These are phyloP conservation scores for Trachelus tabidus DNA, from an alignment of 2,888 invertebrate species.

Conservation along the genomic window DNA sequence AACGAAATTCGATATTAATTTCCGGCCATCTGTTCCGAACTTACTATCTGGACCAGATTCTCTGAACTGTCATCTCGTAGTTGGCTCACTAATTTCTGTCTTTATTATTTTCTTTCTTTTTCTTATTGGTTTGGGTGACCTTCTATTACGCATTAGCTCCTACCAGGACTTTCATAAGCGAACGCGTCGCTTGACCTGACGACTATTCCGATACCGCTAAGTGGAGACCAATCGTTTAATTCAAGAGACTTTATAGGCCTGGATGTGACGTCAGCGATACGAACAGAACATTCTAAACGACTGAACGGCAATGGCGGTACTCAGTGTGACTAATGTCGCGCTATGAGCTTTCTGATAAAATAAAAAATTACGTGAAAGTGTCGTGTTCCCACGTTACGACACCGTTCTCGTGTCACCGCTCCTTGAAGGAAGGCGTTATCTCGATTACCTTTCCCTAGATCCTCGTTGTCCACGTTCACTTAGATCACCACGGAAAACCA, in stretches of 20 bases:
- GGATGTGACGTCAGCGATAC: slow-evolving; percentile 38
- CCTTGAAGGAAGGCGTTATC: not conserved
- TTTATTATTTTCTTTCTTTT: not conserved
- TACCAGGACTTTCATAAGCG: not conserved
- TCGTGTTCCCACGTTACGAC: slow-evolving; percentile 58
- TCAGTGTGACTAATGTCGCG: slow-evolving; percentile 14
- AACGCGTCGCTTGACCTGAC: not conserved
- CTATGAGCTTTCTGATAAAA: slow-evolving; percentile 53
- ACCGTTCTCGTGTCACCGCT: slow-evolving; percentile 33
- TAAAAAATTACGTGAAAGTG: slow-evolving; percentile 58
- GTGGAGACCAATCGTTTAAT: not conserved
- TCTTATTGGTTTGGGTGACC: not conserved
- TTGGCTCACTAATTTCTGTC: not conserved
- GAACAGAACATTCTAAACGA: not conserved
- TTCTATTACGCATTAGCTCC: not conserved
- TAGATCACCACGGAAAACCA: not conserved
- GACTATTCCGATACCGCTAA: not conserved
- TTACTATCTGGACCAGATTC: slow-evolving; percentile 6
- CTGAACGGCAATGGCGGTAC: not conserved
- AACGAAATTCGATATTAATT: not conserved
- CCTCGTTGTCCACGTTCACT: not conserved
- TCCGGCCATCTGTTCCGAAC: not conserved
- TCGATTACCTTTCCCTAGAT: not conserved
- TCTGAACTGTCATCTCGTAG: slow-evolving; percentile 9
- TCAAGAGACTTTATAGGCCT: slow-evolving; percentile 32